These are phyloP conservation scores for Orussus abietinus DNA, from an alignment of 1,140 invertebrate genomes.

Conservation along the genomic window DNA sequence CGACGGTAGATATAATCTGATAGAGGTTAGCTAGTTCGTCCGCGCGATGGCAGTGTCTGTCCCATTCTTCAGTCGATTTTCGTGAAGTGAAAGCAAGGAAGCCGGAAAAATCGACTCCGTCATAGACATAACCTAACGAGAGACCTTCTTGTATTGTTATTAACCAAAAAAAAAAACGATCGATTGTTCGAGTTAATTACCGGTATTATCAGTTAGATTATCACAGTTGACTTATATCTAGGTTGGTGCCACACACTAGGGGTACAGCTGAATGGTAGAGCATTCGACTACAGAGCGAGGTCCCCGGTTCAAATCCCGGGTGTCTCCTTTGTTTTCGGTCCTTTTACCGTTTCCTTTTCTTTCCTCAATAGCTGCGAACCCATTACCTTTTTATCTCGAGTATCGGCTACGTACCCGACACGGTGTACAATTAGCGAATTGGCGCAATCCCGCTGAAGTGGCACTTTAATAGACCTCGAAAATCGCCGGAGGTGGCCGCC, in stretches of 20 bases:
- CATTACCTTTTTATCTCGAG: no score
- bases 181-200: constrained; percentile 16
- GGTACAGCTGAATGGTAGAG: constrained; percentile 88
- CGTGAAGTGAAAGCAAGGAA: not conserved
- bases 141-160: constrained; percentile 1
- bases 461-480: no score
- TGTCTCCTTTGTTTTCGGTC: constrained; percentile 64
- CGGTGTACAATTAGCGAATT: no score
- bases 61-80: not conserved
- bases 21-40: no score
- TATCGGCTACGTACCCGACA: no score
- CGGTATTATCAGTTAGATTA: no score
- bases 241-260: constrained; percentile 44
- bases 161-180: constrained; percentile 18
- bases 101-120: constrained; percentile 15
- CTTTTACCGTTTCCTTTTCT: constrained; percentile 10
- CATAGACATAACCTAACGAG: constrained; percentile 10
- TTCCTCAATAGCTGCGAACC: no score
- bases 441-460: no score
- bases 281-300: constrained; percentile 89
- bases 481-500: no score
- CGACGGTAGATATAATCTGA: no score
- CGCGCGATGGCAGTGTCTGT: no score
- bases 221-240: no score
- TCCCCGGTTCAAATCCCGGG: constrained; percentile 89